Evolutionary conservation across 1,140 invertebrate genomes (phyloP).

Genomic region (Aphaenogaster ashmeadi): DNA sequence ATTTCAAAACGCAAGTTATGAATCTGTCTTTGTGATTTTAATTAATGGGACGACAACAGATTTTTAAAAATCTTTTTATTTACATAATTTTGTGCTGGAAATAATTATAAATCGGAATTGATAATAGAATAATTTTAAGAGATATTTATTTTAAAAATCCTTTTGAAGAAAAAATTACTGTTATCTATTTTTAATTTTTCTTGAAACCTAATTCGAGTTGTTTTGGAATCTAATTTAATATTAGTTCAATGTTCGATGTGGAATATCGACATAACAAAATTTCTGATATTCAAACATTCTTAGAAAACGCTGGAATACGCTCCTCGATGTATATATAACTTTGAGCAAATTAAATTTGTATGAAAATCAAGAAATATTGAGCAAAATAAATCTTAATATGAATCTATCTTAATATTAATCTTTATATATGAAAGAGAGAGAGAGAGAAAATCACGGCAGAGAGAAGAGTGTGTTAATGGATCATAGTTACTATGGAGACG

Average conservation of each 20-base stretch:
- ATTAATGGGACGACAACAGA: background rate
- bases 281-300: conserved; percentile 1
- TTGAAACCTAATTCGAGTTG: background rate
- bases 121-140: background rate
- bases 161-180: background rate
- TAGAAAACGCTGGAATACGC: background rate
- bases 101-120: background rate
- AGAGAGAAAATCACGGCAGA: background rate
- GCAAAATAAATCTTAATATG: conserved; percentile 28
- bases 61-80: background rate
- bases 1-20: conserved; percentile 5
- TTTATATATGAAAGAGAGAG: background rate
- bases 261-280: background rate
- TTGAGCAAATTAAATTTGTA: background rate
- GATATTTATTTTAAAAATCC: background rate
- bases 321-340: background rate
- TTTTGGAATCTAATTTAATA: background rate
- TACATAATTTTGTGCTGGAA: background rate
- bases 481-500: background rate
- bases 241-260: background rate
- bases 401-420: no score
- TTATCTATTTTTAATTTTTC: background rate
- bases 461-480: conserved; percentile 13
- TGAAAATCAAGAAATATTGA: background rate
- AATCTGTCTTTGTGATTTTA: background rate